Evolutionary conservation across 2,888 invertebrate genomes (phyloP).

Genomic region (Zootermopsis nevadensis): DNA sequence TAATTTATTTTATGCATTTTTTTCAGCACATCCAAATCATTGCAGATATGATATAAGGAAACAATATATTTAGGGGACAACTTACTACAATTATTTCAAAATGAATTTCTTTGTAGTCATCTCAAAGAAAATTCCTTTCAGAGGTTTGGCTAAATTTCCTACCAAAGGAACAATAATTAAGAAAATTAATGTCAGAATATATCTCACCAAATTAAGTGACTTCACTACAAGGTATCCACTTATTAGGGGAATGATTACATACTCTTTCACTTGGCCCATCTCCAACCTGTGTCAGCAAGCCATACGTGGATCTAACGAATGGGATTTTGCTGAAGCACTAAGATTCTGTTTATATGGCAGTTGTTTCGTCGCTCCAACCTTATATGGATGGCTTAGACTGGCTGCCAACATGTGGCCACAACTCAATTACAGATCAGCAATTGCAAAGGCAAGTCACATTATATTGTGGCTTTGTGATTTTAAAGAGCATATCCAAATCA

Average conservation of each 20-base stretch:
- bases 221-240: conserved; percentile 64
- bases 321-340: conserved; percentile 67
- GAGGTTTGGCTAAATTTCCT: neutral
- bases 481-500: too few relatives aligned
- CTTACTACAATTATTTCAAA: neutral
- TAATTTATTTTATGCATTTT: neutral
- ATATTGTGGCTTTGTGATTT: too few relatives aligned
- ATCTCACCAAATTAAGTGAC: neutral
- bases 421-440: conserved; percentile 38
- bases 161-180: neutral
- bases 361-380: conserved; percentile 82
- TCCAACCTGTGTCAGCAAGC: conserved; percentile 80
- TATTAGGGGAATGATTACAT: conserved; percentile 75
- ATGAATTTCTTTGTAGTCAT: neutral
- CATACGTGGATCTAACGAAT: conserved; percentile 69
- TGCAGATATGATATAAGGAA: neutral
- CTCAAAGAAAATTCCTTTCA: neutral
- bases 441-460: conserved; percentile 46
- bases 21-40: neutral
- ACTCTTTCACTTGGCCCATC: conserved; percentile 78
- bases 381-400: conserved; percentile 82
- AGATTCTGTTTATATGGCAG: conserved; percentile 85
- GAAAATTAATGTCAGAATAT: neutral
- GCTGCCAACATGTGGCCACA: conserved; percentile 66
- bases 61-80: neutral